These are phyloP conservation scores for Crocallis elinguaria DNA, from an alignment of 2,888 invertebrate genomes.

Conservation along the genomic window DNA sequence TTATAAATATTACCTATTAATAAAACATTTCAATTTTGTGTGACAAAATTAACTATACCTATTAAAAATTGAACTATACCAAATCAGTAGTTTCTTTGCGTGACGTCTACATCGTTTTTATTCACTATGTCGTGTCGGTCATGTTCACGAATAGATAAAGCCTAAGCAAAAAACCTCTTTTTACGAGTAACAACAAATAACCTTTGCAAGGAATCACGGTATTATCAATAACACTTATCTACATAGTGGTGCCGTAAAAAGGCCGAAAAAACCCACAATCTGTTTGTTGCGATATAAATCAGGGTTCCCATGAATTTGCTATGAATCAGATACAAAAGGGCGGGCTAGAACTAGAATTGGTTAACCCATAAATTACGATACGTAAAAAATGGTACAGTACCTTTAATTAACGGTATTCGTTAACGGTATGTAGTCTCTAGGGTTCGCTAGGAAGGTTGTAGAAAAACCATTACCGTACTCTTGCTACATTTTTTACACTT, in stretches of 20 bases:
- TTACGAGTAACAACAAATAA: neutral
- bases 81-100: too few species aligned
- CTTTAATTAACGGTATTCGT: too few species aligned
- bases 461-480: too few species aligned
- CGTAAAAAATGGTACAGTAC: too few species aligned
- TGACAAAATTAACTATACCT: too few species aligned
- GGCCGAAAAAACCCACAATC: constrained; percentile 41
- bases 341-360: constrained; percentile 33
- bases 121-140: neutral
- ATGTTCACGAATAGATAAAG: neutral
- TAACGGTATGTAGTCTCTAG: too few species aligned
- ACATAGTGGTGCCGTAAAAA: constrained; percentile 43
- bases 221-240: constrained; percentile 44
- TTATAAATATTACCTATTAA: too few species aligned
- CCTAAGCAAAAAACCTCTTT: neutral
- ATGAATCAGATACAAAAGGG: constrained; percentile 36
- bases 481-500: too few species aligned
- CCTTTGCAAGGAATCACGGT: constrained; percentile 10
- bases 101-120: too few species aligned
- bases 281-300: constrained; percentile 57
- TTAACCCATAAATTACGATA: neutral
- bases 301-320: constrained; percentile 45
- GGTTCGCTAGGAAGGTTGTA: too few species aligned
- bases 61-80: too few species aligned
- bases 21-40: too few species aligned